Percentiles rank a stretch among this genome's conserved stretches.
These are phyloP conservation scores for Burhinus oedicnemus DNA, from an alignment of 2,113 vertebrate genomes.

Conservation along the genomic window DNA sequence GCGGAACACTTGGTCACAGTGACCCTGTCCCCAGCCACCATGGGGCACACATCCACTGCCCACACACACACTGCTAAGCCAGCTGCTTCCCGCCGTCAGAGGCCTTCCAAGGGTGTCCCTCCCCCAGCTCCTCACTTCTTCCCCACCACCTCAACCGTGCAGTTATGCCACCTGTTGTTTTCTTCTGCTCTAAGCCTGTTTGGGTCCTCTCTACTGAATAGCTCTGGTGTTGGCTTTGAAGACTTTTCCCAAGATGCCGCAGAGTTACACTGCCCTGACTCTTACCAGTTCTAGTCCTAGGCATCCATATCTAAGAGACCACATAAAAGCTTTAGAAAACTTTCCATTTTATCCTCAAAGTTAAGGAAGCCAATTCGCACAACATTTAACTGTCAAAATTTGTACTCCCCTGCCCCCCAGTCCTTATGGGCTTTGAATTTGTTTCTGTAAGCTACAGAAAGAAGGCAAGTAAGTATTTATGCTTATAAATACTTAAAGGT, in stretches of 20 bases:
- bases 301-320: not conserved
- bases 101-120: accelerated
- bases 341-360: not conserved
- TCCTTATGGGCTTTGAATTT: not conserved
- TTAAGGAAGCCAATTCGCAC: not conserved
- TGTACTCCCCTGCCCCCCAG: not conserved
- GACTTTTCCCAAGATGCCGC: not conserved
- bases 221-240: not conserved
- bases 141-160: accelerated
- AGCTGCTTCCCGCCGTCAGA: not conserved
- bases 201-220: accelerated
- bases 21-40: not conserved
- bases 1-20: accelerated
- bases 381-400: not conserved
- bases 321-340: not conserved
- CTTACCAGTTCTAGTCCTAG: accelerated
- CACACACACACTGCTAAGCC: not conserved
- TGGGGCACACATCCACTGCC: accelerated
- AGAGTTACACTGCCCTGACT: not conserved
- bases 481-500: no score
- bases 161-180: not conserved
- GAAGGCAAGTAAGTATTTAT: no score
- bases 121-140: accelerated
- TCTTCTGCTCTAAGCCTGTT: not conserved
- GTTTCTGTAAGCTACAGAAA: not conserved